phyloP scores from a whole-genome alignment of 2,888 invertebrate species.

The Eupsilia transversa region DNA sequence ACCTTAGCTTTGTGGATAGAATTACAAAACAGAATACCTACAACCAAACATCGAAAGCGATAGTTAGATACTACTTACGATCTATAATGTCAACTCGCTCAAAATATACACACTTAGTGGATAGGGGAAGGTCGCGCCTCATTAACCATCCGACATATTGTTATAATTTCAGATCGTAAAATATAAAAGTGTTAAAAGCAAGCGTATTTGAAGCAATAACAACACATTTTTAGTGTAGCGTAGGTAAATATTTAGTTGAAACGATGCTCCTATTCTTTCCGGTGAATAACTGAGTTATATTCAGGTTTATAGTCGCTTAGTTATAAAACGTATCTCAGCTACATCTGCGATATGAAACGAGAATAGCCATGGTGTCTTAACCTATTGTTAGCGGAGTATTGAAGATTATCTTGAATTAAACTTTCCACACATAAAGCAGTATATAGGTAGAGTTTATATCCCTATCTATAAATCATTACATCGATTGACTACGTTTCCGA shows the following conservation, averaged over 20 bases:
- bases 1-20: slow-evolving; percentile 17
- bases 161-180: slow-evolving; percentile 71
- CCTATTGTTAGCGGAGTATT: slow-evolving; percentile 72
- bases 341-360: slow-evolving; percentile 74
- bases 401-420: slow-evolving; percentile 36
- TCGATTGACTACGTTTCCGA: slow-evolving; percentile 18
- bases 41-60: slow-evolving; percentile 12
- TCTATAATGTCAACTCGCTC: slow-evolving; percentile 18
- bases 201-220: slow-evolving; percentile 74
- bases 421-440: slow-evolving; percentile 5
- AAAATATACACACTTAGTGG: slow-evolving; percentile 35
- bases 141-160: slow-evolving; percentile 61
- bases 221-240: slow-evolving; percentile 73
- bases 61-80: slow-evolving; percentile 1
- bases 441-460: slow-evolving; percentile 1
- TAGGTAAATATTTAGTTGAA: slow-evolving; percentile 79
- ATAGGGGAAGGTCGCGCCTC: slow-evolving; percentile 40
- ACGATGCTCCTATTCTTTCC: slow-evolving; percentile 76
- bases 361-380: slow-evolving; percentile 72
- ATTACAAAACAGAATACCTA: slow-evolving; percentile 34
- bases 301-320: slow-evolving; percentile 77
- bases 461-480: slow-evolving; percentile 16
- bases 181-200: slow-evolving; percentile 70
- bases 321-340: slow-evolving; percentile 75
- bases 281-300: slow-evolving; percentile 75